Percentiles rank a stretch among this genome's conserved stretches.
phyloP scores from a whole-genome alignment of 2,888 invertebrate genomes.

The Formica aserva region DNA sequence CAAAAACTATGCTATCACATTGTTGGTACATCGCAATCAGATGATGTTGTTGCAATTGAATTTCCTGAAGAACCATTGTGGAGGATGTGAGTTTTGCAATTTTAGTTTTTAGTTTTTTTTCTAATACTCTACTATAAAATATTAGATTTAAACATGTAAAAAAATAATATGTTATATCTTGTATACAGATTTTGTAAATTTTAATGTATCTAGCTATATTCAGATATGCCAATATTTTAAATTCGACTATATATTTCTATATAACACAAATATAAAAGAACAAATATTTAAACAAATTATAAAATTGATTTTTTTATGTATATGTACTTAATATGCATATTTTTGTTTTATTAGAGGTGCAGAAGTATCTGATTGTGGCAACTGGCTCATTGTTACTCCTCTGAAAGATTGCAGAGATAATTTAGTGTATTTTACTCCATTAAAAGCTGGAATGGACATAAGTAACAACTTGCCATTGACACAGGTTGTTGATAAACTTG shows the following conservation, averaged over 20 bases:
- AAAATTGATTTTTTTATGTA: conserved; percentile 13
- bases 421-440: conserved; percentile 93
- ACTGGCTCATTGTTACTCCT: conserved; percentile 94
- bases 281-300: neutral
- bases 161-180: neutral
- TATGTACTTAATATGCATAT: conserved; percentile 21
- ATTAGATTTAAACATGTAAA: conserved; percentile 8
- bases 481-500: conserved; percentile 94
- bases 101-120: conserved; percentile 5
- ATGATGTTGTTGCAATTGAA: conserved; percentile 95
- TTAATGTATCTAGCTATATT: neutral
- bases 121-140: neutral
- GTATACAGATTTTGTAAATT: neutral
- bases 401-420: conserved; percentile 97
- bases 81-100: conserved; percentile 91
- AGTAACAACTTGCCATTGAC: conserved; percentile 89
- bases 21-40: conserved; percentile 93
- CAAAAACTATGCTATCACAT: conserved; percentile 98
- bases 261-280: neutral
- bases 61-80: conserved; percentile 97
- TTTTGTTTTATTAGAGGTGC: conserved; percentile 89
- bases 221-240: neutral
- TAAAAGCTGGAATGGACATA: conserved; percentile 89
- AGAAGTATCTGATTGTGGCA: conserved; percentile 96
- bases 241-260: neutral